phyloP scores from a whole-genome alignment of 1,140 invertebrate genomes.

The Pseudomyrmex gracilis region DNA sequence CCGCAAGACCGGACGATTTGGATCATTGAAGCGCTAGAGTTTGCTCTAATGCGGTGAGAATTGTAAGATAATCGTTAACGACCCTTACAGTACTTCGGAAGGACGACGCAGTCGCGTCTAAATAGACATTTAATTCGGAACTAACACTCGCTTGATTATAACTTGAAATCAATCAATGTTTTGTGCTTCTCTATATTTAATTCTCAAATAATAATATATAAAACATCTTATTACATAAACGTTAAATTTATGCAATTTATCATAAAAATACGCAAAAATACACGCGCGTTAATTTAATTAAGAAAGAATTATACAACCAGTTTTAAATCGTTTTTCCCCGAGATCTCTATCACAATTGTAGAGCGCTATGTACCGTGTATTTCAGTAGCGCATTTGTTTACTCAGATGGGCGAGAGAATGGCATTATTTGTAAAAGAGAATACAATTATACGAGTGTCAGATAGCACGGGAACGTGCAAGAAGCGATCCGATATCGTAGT shows the following conservation, averaged over 20 bases:
- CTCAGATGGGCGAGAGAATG: neutral
- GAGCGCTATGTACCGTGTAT: neutral
- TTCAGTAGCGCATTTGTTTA: neutral
- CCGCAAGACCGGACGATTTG: constrained; percentile 57
- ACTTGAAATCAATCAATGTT: no score
- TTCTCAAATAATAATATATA: neutral
- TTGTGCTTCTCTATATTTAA: no score
- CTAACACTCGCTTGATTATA: neutral
- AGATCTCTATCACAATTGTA: neutral
- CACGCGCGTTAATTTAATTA: neutral
- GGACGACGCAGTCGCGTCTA: neutral
- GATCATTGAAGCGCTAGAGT: constrained; percentile 28
- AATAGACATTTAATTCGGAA: constrained; percentile 19
- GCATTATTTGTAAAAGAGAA: neutral
- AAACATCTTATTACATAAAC: neutral
- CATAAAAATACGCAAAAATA: neutral
- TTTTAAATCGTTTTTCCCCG: neutral
- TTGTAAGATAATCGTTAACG: constrained; percentile 38
- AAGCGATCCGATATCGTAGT: constrained; percentile 51
- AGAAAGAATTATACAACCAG: neutral
- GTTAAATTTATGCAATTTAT: neutral
- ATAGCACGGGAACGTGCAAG: constrained; percentile 40
- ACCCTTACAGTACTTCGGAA: neutral
- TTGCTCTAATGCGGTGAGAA: constrained; percentile 40
- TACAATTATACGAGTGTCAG: constrained; percentile 40